phyloP scores from a whole-genome alignment of 2,113 vertebrate species.

The Pterophyllum scalare region DNA sequence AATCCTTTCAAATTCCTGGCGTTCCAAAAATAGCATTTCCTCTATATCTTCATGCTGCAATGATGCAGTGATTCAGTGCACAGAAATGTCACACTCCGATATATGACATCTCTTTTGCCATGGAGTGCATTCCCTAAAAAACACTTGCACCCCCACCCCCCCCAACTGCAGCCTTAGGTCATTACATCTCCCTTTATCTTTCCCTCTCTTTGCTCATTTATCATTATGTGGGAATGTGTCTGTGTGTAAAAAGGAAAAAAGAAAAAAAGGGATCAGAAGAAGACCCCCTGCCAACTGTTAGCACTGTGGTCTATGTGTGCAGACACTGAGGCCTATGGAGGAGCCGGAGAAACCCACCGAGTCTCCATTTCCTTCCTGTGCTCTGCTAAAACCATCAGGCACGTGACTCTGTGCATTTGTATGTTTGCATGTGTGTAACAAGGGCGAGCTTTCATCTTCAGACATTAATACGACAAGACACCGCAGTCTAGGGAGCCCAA shows the following conservation, averaged over 20 bases:
- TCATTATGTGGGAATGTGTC: background rate
- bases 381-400: constrained; percentile 59
- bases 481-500: constrained; percentile 61
- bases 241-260: background rate
- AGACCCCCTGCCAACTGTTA: constrained; percentile 52
- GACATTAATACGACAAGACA: constrained; percentile 68
- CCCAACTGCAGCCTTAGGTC: background rate
- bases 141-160: no score
- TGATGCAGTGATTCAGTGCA: background rate
- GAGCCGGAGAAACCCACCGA: constrained; percentile 55
- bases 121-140: background rate
- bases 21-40: constrained; percentile 38
- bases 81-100: background rate
- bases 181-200: background rate
- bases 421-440: constrained; percentile 13
- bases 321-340: constrained; percentile 46
- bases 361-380: constrained; percentile 28
- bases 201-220: background rate
- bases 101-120: background rate
- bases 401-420: constrained; percentile 9
- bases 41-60: background rate
- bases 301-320: constrained; percentile 47
- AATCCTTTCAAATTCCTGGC: background rate
- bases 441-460: constrained; percentile 67
- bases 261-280: constrained; percentile 30